These are phyloP conservation scores for Onychorhynchus coronatus DNA, from an alignment of 2,113 vertebrate species.

Conservation along the genomic window DNA sequence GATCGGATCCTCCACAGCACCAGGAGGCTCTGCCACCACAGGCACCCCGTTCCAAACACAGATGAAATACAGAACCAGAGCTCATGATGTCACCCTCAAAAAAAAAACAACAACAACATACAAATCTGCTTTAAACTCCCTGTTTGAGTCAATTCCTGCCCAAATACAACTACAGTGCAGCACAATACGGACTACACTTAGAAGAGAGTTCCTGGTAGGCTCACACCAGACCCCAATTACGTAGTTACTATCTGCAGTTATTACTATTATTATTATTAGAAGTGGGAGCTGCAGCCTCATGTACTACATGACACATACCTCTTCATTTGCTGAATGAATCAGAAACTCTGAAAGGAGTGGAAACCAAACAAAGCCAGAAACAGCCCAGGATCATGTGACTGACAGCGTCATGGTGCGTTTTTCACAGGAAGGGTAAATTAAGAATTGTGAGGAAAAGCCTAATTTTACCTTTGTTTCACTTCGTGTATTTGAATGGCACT, in stretches of 20 bases:
- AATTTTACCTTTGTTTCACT: constrained; percentile 52
- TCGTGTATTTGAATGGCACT: not conserved
- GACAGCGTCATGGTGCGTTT: not conserved
- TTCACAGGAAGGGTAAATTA: constrained; percentile 50
- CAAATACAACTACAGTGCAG: not conserved
- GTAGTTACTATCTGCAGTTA: not conserved
- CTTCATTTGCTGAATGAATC: constrained; percentile 28
- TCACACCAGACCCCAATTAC: not conserved
- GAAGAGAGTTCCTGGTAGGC: not conserved
- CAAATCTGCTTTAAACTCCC: not conserved
- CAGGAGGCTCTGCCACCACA: fast-evolving
- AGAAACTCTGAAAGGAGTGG: not conserved
- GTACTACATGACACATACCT: not conserved
- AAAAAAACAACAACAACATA: not conserved
- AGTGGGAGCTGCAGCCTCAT: not conserved
- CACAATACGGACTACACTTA: not conserved
- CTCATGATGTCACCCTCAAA: not conserved
- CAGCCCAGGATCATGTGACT: not conserved
- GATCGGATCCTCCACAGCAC: not conserved
- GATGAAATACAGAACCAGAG: not conserved
- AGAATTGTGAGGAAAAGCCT: not conserved
- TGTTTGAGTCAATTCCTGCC: not conserved
- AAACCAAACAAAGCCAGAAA: constrained; percentile 24
- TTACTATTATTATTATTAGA: not conserved
- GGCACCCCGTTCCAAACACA: not conserved